Evolutionary conservation across 2,888 invertebrate species (phyloP).

Genomic region (Gari tellinella): DNA sequence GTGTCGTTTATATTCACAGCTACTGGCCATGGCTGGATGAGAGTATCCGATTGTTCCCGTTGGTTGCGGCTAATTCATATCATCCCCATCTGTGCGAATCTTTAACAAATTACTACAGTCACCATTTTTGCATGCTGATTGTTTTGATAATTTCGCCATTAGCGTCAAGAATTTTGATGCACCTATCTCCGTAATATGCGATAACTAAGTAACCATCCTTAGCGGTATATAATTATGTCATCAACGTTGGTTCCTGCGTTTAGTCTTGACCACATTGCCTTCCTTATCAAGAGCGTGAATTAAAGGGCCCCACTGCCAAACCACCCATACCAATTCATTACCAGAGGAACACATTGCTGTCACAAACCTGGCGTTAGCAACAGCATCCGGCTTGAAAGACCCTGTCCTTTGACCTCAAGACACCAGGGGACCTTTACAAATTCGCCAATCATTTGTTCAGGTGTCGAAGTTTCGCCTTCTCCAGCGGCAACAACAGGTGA

Average conservation of each 20-base stretch:
- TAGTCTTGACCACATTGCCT: slow-evolving; percentile 40
- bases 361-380: slow-evolving; percentile 55
- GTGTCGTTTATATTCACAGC: slow-evolving; percentile 69
- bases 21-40: slow-evolving; percentile 61
- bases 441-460: slow-evolving; percentile 40
- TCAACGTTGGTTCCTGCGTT: slow-evolving; percentile 55
- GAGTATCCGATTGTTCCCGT: slow-evolving; percentile 9
- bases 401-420: slow-evolving; percentile 53
- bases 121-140: slow-evolving; percentile 50
- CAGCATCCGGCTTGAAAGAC: slow-evolving; percentile 52
- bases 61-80: too few species aligned
- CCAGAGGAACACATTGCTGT: slow-evolving; percentile 50
- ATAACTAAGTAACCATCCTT: slow-evolving; percentile 45
- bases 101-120: slow-evolving; percentile 33
- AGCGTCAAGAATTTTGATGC: slow-evolving; percentile 46
- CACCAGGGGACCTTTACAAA: slow-evolving; percentile 57
- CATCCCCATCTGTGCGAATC: slow-evolving; percentile 14
- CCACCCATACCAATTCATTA: slow-evolving; percentile 51
- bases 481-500: slow-evolving; percentile 17
- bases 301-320: slow-evolving; percentile 59
- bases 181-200: slow-evolving; percentile 46
- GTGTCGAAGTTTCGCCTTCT: slow-evolving; percentile 19
- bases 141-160: slow-evolving; percentile 44
- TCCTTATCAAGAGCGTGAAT: slow-evolving; percentile 51
- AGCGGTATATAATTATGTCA: slow-evolving; percentile 51